Evolutionary conservation across 2,888 invertebrate genomes (phyloP).

Genomic region (Acanthococcus lagerstroemiae): DNA sequence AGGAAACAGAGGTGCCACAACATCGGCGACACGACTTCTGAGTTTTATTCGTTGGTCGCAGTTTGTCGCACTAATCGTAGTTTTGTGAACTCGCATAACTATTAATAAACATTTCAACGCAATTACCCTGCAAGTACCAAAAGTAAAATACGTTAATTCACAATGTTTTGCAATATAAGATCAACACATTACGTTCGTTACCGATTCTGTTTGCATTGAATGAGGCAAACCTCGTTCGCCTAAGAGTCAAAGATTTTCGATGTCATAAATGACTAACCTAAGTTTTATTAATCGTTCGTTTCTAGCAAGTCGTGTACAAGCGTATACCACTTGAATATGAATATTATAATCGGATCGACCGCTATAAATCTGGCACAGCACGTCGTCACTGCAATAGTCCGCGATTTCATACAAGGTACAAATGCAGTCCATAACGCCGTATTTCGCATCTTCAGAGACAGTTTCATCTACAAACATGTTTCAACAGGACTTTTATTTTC

Average conservation of each 20-base stretch:
- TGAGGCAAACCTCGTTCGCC: no score
- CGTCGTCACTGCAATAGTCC: background rate
- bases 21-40: constrained; percentile 6
- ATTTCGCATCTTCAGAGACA: constrained; percentile 14
- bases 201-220: no score
- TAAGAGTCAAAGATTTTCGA: no score
- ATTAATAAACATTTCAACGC: constrained; percentile 13
- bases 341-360: background rate
- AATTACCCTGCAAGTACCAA: background rate
- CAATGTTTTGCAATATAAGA: no score
- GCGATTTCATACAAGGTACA: background rate
- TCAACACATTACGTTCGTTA: no score
- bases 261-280: background rate
- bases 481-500: no score
- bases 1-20: constrained; percentile 8
- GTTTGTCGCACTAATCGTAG: no score
- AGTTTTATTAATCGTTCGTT: constrained; percentile 12
- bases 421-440: constrained; percentile 8
- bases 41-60: background rate
- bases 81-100: constrained; percentile 2
- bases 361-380: constrained; percentile 10
- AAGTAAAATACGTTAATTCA: background rate
- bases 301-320: constrained; percentile 8
- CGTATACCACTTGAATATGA: constrained; percentile 15
- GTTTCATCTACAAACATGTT: no score